phyloP scores from a whole-genome alignment of 2,113 vertebrate species.

The Calonectris borealis region DNA sequence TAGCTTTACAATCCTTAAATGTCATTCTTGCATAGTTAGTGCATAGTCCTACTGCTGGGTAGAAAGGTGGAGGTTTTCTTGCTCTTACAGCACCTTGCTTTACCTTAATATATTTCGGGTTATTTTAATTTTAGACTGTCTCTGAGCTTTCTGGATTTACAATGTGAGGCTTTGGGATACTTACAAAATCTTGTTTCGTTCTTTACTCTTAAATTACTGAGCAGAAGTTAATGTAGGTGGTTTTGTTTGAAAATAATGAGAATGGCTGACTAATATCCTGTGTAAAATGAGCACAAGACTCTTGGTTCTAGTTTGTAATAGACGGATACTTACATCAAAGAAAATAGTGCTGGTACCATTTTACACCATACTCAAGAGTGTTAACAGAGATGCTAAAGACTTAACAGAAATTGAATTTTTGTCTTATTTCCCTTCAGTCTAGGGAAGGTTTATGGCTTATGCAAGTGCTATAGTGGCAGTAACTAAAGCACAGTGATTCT shows the following conservation, averaged over 20 bases:
- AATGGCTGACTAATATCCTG: slow-evolving; percentile 9
- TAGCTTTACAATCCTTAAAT: not conserved
- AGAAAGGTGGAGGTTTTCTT: not conserved
- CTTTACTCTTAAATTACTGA: not conserved
- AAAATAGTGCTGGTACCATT: not conserved
- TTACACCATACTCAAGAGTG: not conserved
- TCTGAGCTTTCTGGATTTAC: not conserved
- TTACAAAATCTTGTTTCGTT: not conserved
- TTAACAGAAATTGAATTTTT: not conserved
- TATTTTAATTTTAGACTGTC: not conserved
- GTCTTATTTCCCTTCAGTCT: not conserved
- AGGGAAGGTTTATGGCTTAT: not conserved
- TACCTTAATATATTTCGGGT: not conserved
- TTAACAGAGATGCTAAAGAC: not conserved
- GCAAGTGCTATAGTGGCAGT: not conserved
- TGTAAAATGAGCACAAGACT: not conserved
- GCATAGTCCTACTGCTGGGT: not conserved
- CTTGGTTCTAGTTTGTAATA: not conserved
- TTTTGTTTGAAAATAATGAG: slow-evolving; percentile 21
- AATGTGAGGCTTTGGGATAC: not conserved
- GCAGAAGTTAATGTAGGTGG: not conserved
- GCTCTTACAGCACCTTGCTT: not conserved
- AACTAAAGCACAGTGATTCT: not conserved
- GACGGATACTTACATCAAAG: slow-evolving; percentile 7
- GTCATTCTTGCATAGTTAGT: not conserved